These are phyloP conservation scores for Erebia epiphron DNA, from an alignment of 2,888 invertebrate species.

Conservation along the genomic window DNA sequence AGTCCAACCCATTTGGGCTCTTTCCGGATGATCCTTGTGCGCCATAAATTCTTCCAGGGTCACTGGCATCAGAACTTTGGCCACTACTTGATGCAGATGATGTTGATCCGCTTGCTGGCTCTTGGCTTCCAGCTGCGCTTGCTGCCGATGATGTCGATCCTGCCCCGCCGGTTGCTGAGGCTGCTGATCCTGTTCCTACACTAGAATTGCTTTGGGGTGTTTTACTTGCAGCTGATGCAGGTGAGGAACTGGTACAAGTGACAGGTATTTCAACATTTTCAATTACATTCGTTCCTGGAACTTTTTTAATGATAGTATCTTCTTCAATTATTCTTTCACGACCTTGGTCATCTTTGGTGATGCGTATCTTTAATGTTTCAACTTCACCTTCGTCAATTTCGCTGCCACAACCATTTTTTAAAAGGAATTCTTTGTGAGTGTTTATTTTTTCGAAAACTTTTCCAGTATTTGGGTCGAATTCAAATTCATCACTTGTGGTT, in stretches of 20 bases:
- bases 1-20: no score
- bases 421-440: slow-evolving; percentile 43
- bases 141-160: no score
- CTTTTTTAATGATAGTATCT: slow-evolving; percentile 54
- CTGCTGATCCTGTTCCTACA: not conserved
- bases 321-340: slow-evolving; percentile 56
- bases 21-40: no score
- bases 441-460: slow-evolving; percentile 47
- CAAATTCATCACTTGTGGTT: slow-evolving; percentile 46
- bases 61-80: no score
- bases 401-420: slow-evolving; percentile 33
- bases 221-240: slow-evolving; percentile 2
- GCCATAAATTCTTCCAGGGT: no score
- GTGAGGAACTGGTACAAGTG: not conserved
- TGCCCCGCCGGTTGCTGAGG: not conserved
- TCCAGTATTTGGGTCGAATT: slow-evolving; percentile 45
- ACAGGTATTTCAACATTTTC: not conserved
- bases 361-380: slow-evolving; percentile 45
- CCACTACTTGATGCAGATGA: no score
- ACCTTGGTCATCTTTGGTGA: slow-evolving; percentile 53
- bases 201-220: no score
- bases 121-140: no score
- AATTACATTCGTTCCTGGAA: slow-evolving; percentile 7
- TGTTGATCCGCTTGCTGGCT: no score
- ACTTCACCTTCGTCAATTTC: slow-evolving; percentile 44